phyloP scores from a whole-genome alignment of 92 coral and sea anemone species.

The Nematostella vectensis region DNA sequence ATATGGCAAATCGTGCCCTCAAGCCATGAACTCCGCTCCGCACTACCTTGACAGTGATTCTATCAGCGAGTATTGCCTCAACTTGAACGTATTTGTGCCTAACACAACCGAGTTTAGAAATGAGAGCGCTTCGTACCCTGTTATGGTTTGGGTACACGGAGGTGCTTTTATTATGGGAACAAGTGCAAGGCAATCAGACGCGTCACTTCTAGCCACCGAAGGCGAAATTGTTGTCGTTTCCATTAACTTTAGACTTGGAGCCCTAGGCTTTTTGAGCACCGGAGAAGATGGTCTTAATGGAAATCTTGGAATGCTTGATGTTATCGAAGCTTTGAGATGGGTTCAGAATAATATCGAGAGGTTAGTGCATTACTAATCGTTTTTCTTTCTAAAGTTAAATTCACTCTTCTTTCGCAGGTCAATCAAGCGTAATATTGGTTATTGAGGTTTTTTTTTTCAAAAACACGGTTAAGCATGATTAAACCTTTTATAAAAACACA shows the following conservation, averaged over 20 bases:
- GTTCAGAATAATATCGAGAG: slow-evolving; percentile 42
- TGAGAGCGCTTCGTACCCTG: slow-evolving; percentile 17
- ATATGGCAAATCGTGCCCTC: slow-evolving; percentile 45
- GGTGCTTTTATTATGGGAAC: slow-evolving; percentile 34
- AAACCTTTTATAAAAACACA: too few relatives aligned
- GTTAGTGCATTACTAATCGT: slow-evolving; percentile 18
- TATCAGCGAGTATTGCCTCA: slow-evolving; percentile 39
- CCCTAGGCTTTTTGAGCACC: slow-evolving; percentile 42
- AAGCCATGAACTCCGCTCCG: slow-evolving; percentile 8
- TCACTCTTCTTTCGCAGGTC: too few relatives aligned
- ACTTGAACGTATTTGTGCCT: slow-evolving; percentile 42
- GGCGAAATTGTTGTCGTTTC: slow-evolving; percentile 54
- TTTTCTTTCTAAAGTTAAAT: too few relatives aligned
- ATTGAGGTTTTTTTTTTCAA: too few relatives aligned
- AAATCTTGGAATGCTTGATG: slow-evolving; percentile 50
- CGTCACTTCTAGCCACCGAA: slow-evolving; percentile 33
- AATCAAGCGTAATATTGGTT: too few relatives aligned
- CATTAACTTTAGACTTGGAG: slow-evolving; percentile 52
- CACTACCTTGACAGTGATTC: slow-evolving; percentile 1
- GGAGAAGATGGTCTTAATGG: slow-evolving; percentile 47
- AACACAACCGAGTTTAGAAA: slow-evolving; percentile 12
- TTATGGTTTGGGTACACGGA: slow-evolving; percentile 54
- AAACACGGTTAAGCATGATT: too few relatives aligned
- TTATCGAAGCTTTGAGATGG: slow-evolving; percentile 44
- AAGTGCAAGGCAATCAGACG: slow-evolving; percentile 11